A percentile compares a stretch with the other conserved stretches of the same genome.
Evolutionary conservation across 2,888 invertebrate genomes (phyloP).

Genomic region (Macrophya alboannulata): DNA sequence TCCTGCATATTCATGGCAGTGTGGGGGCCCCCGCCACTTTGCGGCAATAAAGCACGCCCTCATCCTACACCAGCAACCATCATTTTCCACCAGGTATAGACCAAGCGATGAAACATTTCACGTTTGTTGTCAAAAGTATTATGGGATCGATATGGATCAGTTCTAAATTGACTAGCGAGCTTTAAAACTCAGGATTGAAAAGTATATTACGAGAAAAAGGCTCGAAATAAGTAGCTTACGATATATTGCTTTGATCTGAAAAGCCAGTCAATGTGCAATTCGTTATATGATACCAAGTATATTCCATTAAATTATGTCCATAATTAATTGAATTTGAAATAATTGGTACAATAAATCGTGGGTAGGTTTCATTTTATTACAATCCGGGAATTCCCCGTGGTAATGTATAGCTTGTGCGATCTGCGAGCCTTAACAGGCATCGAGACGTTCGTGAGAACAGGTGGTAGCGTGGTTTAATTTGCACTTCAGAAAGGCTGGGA

Average conservation of each 20-base stretch:
- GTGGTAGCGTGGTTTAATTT: slow-evolving; percentile 6
- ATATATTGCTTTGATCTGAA: neutral
- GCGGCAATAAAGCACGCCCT: slow-evolving; percentile 49
- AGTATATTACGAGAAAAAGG: neutral
- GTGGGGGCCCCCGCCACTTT: slow-evolving; percentile 36
- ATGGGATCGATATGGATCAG: slow-evolving; percentile 29
- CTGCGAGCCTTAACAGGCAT: neutral
- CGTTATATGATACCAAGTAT: neutral
- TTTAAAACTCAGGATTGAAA: slow-evolving; percentile 5
- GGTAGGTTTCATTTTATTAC: slow-evolving; percentile 17
- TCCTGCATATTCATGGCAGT: slow-evolving; percentile 41
- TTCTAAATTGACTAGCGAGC: slow-evolving; percentile 5
- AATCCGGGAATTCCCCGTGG: neutral
- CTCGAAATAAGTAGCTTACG: neutral
- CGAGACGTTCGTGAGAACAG: slow-evolving; percentile 7
- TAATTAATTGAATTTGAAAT: neutral
- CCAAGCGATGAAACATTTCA: slow-evolving; percentile 18
- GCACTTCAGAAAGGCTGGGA: slow-evolving; percentile 17
- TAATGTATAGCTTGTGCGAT: neutral
- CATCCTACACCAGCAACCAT: slow-evolving; percentile 19
- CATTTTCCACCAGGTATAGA: slow-evolving; percentile 1
- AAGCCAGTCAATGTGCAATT: neutral
- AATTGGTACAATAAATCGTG: neutral
- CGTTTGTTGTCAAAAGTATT: slow-evolving; percentile 21
- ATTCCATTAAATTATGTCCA: neutral